phyloP scores from a whole-genome alignment of 2,797 vertebrate species.

The Capromys pilorides region DNA sequence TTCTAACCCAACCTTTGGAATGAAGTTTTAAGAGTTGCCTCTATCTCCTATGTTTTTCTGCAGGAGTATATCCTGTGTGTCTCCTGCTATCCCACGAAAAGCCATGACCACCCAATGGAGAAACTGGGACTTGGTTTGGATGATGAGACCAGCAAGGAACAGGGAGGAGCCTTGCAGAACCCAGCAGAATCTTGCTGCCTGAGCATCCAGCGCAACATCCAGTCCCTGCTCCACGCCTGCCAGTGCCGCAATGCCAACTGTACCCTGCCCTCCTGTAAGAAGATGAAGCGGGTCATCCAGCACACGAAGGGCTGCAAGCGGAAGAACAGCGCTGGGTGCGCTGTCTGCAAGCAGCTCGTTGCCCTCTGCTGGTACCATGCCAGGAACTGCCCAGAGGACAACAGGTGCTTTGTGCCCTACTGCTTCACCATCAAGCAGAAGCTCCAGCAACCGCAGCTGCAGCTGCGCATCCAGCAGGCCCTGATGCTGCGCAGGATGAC shows the following conservation, averaged over 20 bases:
- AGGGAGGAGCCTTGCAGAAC: slow-evolving; percentile 94
- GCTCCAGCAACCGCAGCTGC: slow-evolving; percentile 96
- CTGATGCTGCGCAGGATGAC: slow-evolving; percentile 97
- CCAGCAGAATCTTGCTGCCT: slow-evolving; percentile 96
- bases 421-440: slow-evolving; percentile 99
- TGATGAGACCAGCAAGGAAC: slow-evolving; percentile 95
- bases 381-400: slow-evolving; percentile 99
- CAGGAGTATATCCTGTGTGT: slow-evolving; percentile 99
- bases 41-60: background rate
- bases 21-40: slow-evolving; percentile 15
- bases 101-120: slow-evolving; percentile 99
- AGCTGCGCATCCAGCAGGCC: slow-evolving; percentile 93
- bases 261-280: slow-evolving; percentile 97
- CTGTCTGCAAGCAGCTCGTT: slow-evolving; percentile 99
- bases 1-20: background rate
- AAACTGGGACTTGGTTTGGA: slow-evolving; percentile 96
- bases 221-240: slow-evolving; percentile 97
- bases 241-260: slow-evolving; percentile 99
- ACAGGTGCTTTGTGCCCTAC: slow-evolving; percentile 96
- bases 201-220: slow-evolving; percentile 98
- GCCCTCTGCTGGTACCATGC: slow-evolving; percentile 99
- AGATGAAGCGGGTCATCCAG: slow-evolving; percentile 99
- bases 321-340: slow-evolving; percentile 97
- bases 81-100: slow-evolving; percentile 97
- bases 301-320: slow-evolving; percentile 99